A percentile compares a stretch with the other conserved stretches of the same genome.
These are phyloP conservation scores for Phymatocera aterrima DNA, from an alignment of 2,888 invertebrate species.

Conservation along the genomic window DNA sequence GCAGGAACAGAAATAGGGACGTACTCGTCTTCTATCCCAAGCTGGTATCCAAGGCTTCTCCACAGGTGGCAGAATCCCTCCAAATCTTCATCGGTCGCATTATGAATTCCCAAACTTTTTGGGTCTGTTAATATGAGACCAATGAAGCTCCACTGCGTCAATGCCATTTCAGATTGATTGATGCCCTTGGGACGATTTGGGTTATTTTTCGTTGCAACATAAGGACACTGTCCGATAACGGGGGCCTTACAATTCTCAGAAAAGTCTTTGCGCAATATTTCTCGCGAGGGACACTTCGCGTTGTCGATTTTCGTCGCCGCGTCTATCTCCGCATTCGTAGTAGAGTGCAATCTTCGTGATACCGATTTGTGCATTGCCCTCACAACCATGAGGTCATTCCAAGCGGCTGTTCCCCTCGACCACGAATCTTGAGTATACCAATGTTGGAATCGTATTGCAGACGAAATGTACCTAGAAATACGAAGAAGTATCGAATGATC, in stretches of 20 bases:
- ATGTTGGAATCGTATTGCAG: constrained; percentile 72
- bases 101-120: constrained; percentile 69
- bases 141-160: constrained; percentile 77
- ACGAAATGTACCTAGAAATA: constrained; percentile 74
- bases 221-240: constrained; percentile 57
- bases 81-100: constrained; percentile 73
- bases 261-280: constrained; percentile 58
- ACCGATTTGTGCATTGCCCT: constrained; percentile 72
- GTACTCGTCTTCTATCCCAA: constrained; percentile 74
- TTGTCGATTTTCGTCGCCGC: constrained; percentile 53
- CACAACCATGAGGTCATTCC: constrained; percentile 73
- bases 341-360: constrained; percentile 60
- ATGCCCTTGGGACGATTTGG: constrained; percentile 57
- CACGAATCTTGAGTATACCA: constrained; percentile 77
- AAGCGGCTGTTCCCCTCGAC: constrained; percentile 71
- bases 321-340: constrained; percentile 55
- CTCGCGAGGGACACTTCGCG: constrained; percentile 54
- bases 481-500: background rate
- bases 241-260: constrained; percentile 55
- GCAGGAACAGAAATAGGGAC: too few relatives aligned
- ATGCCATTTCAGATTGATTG: constrained; percentile 77
- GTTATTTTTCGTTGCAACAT: constrained; percentile 39
- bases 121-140: constrained; percentile 75
- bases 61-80: constrained; percentile 77
- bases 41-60: constrained; percentile 76